These are phyloP conservation scores for Drosophila prolongata DNA, from an alignment of 2,888 invertebrate genomes.

Conservation along the genomic window DNA sequence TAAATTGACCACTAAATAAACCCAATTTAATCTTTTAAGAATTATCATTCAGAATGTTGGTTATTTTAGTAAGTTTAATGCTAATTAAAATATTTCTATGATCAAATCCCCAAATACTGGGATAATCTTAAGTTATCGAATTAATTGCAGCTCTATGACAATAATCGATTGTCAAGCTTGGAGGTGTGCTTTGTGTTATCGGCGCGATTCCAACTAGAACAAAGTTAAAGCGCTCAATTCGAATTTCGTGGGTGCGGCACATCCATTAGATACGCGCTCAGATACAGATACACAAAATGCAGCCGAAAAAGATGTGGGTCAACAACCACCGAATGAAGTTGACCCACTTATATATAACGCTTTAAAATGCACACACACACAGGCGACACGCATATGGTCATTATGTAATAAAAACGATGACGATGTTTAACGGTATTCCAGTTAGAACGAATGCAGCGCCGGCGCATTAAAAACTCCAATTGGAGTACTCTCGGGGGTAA, in stretches of 20 bases:
- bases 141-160: slow-evolving; percentile 1
- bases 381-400: slow-evolving; percentile 30
- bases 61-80: too few relatives aligned
- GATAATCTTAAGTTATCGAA: slow-evolving; percentile 1
- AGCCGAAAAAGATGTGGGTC: slow-evolving; percentile 71
- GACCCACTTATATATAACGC: slow-evolving; percentile 68
- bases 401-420: slow-evolving; percentile 67
- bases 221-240: slow-evolving; percentile 22
- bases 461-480: slow-evolving; percentile 72
- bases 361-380: slow-evolving; percentile 67
- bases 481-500: slow-evolving; percentile 52
- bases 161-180: slow-evolving; percentile 29
- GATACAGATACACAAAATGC: slow-evolving; percentile 36
- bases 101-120: too few relatives aligned
- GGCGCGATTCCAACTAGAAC: slow-evolving; percentile 33
- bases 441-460: slow-evolving; percentile 58
- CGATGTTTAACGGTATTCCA: slow-evolving; percentile 66
- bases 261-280: slow-evolving; percentile 46
- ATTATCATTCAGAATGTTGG: too few relatives aligned
- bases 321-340: slow-evolving; percentile 78
- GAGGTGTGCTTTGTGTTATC: slow-evolving; percentile 31
- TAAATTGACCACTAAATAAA: too few relatives aligned
- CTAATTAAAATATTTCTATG: too few relatives aligned
- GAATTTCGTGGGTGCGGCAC: slow-evolving; percentile 30
- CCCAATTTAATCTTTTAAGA: too few relatives aligned